Percentiles rank a stretch among this genome's conserved stretches.
Evolutionary conservation across 2,113 vertebrate species (phyloP).

Genomic region (Ictalurus furcatus): DNA sequence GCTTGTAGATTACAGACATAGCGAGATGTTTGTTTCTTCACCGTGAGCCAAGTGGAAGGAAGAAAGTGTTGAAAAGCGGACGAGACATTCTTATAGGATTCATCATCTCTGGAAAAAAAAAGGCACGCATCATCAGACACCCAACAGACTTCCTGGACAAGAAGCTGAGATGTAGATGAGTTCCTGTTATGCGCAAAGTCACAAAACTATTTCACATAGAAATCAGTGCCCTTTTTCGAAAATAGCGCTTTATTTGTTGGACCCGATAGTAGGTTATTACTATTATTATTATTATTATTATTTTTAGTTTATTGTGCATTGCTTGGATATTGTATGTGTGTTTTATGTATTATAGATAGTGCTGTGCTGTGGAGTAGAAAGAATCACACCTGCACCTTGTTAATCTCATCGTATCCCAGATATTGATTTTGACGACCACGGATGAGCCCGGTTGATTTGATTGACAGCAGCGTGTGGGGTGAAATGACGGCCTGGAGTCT

Average conservation of each 20-base stretch:
- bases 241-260: not conserved
- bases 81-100: not conserved
- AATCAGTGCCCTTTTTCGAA: not conserved
- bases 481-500: conserved; percentile 22
- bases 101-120: not conserved
- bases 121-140: not conserved
- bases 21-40: not conserved
- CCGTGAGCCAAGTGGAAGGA: not conserved
- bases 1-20: conserved; percentile 3
- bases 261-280: not conserved
- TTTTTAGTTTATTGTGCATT: not conserved
- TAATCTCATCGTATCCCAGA: conserved; percentile 10
- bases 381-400: not conserved
- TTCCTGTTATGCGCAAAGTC: too few species aligned
- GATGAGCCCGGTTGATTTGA: conserved; percentile 33
- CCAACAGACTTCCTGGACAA: too few species aligned
- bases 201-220: not conserved
- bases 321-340: not conserved
- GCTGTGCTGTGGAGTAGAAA: not conserved
- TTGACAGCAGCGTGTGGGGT: conserved; percentile 40
- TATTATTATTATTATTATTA: not conserved
- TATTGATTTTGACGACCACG: conserved; percentile 41
- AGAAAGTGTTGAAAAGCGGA: conserved; percentile 1
- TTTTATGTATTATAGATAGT: not conserved
- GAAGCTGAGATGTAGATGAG: too few species aligned